Conservation (phyloP, 2,797 vertebrate species). For the Pyrocephalus nanus region DNA sequence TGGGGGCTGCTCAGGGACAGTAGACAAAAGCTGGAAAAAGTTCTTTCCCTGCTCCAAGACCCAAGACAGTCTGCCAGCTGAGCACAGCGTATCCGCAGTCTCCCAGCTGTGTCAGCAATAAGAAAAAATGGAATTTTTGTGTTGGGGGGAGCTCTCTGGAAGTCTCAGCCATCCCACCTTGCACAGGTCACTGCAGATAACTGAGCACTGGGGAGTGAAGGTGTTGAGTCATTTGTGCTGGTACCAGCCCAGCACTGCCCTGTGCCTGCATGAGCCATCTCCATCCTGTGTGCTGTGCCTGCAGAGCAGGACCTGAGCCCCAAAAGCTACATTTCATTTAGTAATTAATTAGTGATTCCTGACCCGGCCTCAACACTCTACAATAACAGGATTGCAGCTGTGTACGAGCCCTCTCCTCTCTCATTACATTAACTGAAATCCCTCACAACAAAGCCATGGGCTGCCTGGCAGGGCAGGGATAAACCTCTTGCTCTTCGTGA, state of each 20-base stretch:
- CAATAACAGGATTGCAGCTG: conserved; percentile 17
- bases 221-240: neutral
- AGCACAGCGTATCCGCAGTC: neutral
- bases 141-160: neutral
- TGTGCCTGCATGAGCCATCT: neutral
- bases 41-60: neutral
- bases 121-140: neutral
- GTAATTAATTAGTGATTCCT: conserved; percentile 46
- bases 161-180: neutral
- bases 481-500: neutral
- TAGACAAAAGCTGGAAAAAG: neutral
- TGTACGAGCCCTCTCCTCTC: neutral
- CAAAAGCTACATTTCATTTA: neutral
- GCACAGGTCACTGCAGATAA: neutral
- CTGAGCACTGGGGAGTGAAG: fast-evolving
- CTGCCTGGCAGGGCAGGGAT: neutral
- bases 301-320: neutral
- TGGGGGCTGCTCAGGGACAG: neutral
- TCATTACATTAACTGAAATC: neutral
- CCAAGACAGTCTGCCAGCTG: neutral
- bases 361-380: neutral
- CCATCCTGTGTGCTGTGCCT: neutral
- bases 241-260: neutral
- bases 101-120: neutral
- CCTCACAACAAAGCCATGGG: neutral